Evolutionary conservation across 2,113 vertebrate genomes (phyloP).

Genomic region (Myrmecobius fasciatus): DNA sequence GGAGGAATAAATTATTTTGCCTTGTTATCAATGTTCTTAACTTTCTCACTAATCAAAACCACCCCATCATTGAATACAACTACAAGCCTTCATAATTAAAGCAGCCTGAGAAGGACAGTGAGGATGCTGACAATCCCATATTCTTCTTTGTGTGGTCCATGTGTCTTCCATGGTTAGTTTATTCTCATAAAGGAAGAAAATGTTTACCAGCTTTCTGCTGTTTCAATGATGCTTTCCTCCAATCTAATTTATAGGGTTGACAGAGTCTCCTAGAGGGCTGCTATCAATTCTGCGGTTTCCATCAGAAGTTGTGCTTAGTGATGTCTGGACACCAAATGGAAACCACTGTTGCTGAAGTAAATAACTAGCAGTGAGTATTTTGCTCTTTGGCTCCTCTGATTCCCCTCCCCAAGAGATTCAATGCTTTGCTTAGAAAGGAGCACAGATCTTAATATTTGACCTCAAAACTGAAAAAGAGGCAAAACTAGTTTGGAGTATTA

Average conservation of each 20-base stretch:
- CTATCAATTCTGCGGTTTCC: conserved; percentile 35
- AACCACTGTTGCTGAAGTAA: conserved; percentile 31
- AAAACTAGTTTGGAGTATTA: neutral
- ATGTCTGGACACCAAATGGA: conserved; percentile 24
- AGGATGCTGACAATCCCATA: neutral
- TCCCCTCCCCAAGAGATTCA: neutral
- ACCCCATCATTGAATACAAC: neutral
- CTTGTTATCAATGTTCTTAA: conserved; percentile 9
- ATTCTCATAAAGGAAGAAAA: conserved; percentile 2
- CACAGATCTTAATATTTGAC: neutral
- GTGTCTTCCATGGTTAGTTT: neutral
- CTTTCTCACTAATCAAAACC: neutral
- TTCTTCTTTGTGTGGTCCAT: neutral
- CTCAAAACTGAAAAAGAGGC: neutral
- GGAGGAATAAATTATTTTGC: neutral
- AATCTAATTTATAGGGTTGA: conserved; percentile 40
- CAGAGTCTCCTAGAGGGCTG: conserved; percentile 36
- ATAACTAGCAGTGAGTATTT: conserved; percentile 15
- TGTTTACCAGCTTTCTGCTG: neutral
- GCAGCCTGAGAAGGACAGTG: neutral
- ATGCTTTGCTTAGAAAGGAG: neutral
- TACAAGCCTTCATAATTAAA: neutral
- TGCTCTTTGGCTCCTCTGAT: neutral
- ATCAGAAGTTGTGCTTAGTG: conserved; percentile 13
- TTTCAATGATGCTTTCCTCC: conserved; percentile 42